These are phyloP conservation scores for Drosophila ironensis DNA, from an alignment of 1,140 invertebrate species.

Conservation along the genomic window DNA sequence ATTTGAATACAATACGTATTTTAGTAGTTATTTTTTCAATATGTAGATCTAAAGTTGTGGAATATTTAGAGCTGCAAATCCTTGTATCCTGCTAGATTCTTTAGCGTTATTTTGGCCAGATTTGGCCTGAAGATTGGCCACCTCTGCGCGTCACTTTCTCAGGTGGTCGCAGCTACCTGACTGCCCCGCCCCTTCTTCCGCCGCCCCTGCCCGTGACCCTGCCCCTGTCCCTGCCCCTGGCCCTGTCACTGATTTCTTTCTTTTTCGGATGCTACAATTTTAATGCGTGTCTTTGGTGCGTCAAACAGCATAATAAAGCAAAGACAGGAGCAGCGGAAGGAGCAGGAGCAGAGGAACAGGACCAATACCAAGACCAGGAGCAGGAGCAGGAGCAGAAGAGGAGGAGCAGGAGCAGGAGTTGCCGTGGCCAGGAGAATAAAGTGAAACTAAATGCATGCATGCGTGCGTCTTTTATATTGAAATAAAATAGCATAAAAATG, in stretches of 20 bases:
- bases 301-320: slow-evolving; percentile 73
- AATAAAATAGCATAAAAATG: slow-evolving; percentile 52
- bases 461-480: slow-evolving; percentile 53
- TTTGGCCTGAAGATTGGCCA: neutral
- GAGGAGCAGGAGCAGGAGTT: neutral
- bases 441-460: slow-evolving; percentile 55
- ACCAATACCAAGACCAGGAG: neutral
- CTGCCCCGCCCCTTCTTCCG: neutral
- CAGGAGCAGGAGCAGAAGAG: neutral
- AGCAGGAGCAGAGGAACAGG: neutral
- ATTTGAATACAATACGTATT: too few relatives aligned
- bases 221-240: slow-evolving; percentile 10
- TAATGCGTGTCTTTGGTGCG: slow-evolving; percentile 55
- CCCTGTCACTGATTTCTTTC: slow-evolving; percentile 8
- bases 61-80: too few relatives aligned
- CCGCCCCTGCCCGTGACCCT: slow-evolving; percentile 1
- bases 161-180: slow-evolving; percentile 18
- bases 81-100: too few relatives aligned
- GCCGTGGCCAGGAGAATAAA: slow-evolving; percentile 12
- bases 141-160: slow-evolving; percentile 13
- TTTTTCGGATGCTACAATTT: slow-evolving; percentile 60
- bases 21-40: too few relatives aligned
- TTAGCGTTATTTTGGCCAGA: neutral
- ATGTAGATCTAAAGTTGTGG: too few relatives aligned
- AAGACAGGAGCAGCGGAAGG: neutral